Conservation (phyloP, 2,797 vertebrate species). For the Morelia viridis region DNA sequence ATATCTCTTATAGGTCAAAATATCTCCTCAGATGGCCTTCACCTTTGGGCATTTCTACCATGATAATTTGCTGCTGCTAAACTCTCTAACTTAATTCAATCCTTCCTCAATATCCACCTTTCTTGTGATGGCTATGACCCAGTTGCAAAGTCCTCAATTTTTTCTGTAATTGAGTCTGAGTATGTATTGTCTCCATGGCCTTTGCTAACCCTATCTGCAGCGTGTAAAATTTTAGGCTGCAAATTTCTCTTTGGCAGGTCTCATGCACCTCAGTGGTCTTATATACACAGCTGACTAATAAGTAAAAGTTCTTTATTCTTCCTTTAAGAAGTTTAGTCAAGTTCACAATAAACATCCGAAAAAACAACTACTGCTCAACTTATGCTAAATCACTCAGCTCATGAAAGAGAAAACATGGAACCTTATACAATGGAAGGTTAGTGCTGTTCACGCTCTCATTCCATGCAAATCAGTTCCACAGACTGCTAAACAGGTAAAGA, state of each 20-base stretch:
- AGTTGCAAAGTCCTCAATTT: not conserved
- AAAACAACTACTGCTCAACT: slow-evolving; percentile 48
- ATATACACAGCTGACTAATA: not conserved
- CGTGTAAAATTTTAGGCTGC: not conserved
- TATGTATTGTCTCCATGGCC: not conserved
- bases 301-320: not conserved
- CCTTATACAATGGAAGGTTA: slow-evolving; percentile 30
- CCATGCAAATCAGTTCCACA: slow-evolving; percentile 40
- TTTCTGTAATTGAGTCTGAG: slow-evolving; percentile 27
- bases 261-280: not conserved
- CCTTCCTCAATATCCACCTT: not conserved
- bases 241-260: not conserved
- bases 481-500: slow-evolving; percentile 46
- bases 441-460: slow-evolving; percentile 53
- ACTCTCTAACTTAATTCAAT: not conserved
- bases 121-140: slow-evolving; percentile 7
- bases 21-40: not conserved
- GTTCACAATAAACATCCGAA: slow-evolving; percentile 34
- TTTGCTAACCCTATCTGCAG: not conserved
- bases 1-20: not conserved
- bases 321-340: not conserved
- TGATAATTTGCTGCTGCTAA: not conserved
- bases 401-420: slow-evolving; percentile 39
- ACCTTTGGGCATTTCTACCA: not conserved
- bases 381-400: slow-evolving; percentile 47